Evolutionary conservation across 2,888 invertebrate species (phyloP).

Genomic region (Sarcophaga subvicina): DNA sequence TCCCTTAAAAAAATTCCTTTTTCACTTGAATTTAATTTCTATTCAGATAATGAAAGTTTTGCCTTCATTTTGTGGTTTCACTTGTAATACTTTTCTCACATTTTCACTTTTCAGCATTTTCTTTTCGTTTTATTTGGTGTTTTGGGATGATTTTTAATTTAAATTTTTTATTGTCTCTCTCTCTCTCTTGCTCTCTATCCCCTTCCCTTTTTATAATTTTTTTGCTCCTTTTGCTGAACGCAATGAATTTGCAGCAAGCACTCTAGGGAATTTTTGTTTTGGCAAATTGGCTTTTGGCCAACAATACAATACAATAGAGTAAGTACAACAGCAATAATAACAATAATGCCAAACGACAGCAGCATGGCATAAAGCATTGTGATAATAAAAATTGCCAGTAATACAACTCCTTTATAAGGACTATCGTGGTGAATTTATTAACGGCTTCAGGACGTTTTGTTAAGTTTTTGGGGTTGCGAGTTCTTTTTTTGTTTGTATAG

Average conservation of each 20-base stretch:
- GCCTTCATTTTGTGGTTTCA: slow-evolving; percentile 41
- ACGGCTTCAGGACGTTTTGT: not conserved
- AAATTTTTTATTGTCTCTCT: slow-evolving; percentile 13
- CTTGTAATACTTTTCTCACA: slow-evolving; percentile 27
- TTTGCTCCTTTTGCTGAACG: not conserved
- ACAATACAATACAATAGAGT: slow-evolving; percentile 38
- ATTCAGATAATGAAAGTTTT: slow-evolving; percentile 12
- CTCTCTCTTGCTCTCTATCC: not conserved
- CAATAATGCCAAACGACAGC: not conserved
- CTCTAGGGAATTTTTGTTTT: slow-evolving; percentile 30
- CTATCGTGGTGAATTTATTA: not conserved
- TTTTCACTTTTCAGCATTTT: slow-evolving; percentile 11
- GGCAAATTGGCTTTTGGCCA: slow-evolving; percentile 50
- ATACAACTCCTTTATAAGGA: not conserved
- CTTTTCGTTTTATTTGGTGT: slow-evolving; percentile 5
- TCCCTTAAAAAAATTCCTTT: not conserved
- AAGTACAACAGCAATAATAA: not conserved
- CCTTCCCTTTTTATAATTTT: not conserved
- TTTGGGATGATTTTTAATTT: slow-evolving; percentile 33
- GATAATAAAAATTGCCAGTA: not conserved
- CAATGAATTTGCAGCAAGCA: slow-evolving; percentile 13
- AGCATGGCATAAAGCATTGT: not conserved
- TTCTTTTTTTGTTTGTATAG: no score
- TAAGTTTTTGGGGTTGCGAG: not conserved
- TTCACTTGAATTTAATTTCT: not conserved